These are phyloP conservation scores for Pterobdella sp. DNA, from an alignment of 2,888 invertebrate genomes.

Conservation along the genomic window DNA sequence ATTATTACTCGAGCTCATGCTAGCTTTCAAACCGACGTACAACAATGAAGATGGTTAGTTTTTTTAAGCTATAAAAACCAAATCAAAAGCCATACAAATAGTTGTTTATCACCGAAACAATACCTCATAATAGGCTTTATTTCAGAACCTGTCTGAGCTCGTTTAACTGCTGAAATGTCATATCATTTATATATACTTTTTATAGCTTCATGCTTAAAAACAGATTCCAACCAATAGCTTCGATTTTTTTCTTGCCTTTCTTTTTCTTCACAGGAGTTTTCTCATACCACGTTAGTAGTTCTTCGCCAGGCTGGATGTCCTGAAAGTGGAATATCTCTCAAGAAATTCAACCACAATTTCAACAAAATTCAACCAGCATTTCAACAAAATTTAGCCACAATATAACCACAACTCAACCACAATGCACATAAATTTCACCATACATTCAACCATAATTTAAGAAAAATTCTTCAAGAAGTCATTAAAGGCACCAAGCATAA, in stretches of 20 bases:
- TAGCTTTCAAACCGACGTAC: background rate
- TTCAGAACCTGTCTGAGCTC: conserved; percentile 26
- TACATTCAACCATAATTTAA: background rate
- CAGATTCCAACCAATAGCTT: conserved; percentile 17
- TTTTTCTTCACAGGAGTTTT: conserved; percentile 32
- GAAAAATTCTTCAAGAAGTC: background rate
- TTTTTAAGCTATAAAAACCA: too few relatives aligned
- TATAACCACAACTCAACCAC: background rate
- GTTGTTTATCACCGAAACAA: background rate
- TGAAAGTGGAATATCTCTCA: conserved; percentile 32
- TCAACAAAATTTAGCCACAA: background rate
- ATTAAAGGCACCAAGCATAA: background rate
- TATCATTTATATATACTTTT: conserved; percentile 14
- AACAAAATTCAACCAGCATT: background rate
- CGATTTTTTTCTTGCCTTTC: conserved; percentile 31
- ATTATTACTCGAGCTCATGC: background rate
- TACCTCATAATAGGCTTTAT: background rate
- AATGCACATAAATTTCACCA: background rate
- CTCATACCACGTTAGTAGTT: conserved; percentile 47
- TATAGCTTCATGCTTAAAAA: background rate
- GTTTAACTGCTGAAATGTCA: conserved; percentile 21
- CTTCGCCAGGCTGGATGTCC: conserved; percentile 47
- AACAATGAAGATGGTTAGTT: too few relatives aligned
- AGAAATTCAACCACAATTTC: background rate
- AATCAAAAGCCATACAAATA: background rate